Evolutionary conservation across 2,113 vertebrate species (phyloP).

Genomic region (Lasiurus borealis): DNA sequence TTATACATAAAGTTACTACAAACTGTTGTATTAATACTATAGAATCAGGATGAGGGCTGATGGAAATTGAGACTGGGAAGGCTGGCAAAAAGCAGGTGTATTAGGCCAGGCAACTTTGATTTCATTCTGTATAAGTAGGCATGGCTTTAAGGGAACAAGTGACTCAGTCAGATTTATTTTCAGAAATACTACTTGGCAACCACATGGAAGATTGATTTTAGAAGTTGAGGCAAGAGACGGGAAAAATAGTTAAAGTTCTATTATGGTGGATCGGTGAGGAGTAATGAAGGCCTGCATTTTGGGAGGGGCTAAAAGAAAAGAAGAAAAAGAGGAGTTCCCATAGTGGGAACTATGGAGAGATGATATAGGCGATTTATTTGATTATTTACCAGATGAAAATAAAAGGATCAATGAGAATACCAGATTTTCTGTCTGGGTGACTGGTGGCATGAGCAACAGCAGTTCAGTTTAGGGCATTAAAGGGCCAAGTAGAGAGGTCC

Average conservation of each 20-base stretch:
- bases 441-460: neutral
- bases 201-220: neutral
- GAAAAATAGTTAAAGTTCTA: neutral
- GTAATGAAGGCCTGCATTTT: neutral
- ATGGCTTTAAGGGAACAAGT: neutral
- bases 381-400: neutral
- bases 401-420: neutral
- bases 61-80: neutral
- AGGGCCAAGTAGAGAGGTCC: neutral
- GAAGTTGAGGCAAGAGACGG: neutral
- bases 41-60: neutral
- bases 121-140: neutral
- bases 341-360: neutral
- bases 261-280: neutral
- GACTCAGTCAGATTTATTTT: conserved; percentile 5
- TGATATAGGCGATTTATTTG: neutral
- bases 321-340: neutral
- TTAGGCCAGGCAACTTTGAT: neutral
- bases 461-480: neutral
- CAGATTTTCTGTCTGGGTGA: neutral
- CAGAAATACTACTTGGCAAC: neutral
- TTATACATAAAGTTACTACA: neutral
- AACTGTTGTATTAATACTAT: neutral
- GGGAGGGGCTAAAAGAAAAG: neutral
- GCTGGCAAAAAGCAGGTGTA: neutral